A percentile compares a stretch with the other conserved stretches of the same genome.
These are phyloP conservation scores for Hypercompe scribonia DNA, from an alignment of 2,888 invertebrate species.

Conservation along the genomic window DNA sequence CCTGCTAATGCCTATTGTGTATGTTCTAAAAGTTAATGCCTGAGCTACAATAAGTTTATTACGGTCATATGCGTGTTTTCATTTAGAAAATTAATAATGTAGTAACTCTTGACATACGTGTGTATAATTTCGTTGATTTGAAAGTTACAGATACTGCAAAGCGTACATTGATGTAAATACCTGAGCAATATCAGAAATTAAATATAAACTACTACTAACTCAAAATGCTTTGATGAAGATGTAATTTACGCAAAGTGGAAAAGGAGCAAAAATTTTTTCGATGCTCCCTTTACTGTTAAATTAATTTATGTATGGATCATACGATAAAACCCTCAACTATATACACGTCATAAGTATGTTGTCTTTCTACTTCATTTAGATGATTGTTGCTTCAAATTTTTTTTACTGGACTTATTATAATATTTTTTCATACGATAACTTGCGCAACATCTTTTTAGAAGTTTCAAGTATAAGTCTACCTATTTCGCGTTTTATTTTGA, in stretches of 20 bases:
- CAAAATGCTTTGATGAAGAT: no score
- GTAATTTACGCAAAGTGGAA: no score
- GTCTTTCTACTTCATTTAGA: neutral
- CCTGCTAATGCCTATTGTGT: slow-evolving; percentile 53
- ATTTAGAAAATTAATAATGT: slow-evolving; percentile 10
- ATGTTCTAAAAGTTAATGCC: slow-evolving; percentile 52
- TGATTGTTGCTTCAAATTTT: neutral
- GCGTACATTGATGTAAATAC: neutral
- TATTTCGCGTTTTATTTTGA: neutral
- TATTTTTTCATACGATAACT: neutral
- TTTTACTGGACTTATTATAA: neutral
- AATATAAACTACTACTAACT: neutral
- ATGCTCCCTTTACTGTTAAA: no score
- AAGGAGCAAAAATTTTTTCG: no score
- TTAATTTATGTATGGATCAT: neutral
- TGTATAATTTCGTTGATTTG: neutral
- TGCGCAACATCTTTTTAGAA: neutral
- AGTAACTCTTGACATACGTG: neutral
- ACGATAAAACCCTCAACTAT: neutral
- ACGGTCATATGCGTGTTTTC: slow-evolving; percentile 46
- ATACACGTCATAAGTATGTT: neutral
- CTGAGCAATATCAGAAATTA: no score
- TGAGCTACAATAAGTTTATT: slow-evolving; percentile 47
- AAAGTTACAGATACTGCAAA: neutral
- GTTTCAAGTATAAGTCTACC: neutral